Percentiles rank a stretch among this genome's conserved stretches.
Conservation (phyloP, 2,888 invertebrate genomes). For the Sthenelais limicola region DNA sequence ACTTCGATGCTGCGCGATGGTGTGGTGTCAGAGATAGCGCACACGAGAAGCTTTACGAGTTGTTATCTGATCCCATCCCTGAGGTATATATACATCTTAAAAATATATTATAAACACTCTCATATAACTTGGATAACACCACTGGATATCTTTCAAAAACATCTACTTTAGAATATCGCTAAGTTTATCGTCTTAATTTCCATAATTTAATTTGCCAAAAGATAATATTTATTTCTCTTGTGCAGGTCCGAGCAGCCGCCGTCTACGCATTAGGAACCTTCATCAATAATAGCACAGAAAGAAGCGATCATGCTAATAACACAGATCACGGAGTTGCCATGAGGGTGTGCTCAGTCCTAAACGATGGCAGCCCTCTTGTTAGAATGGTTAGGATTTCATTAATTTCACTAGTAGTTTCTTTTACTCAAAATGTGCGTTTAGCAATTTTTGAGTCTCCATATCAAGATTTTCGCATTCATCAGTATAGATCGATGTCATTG, state of each 20-base stretch:
- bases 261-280: conserved; percentile 96
- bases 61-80: conserved; percentile 86
- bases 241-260: conserved; percentile 90
- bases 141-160: no score
- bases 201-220: background rate
- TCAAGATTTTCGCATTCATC: no score
- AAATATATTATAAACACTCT: no score
- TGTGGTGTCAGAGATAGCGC: conserved; percentile 95
- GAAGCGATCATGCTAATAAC: conserved; percentile 93
- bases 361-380: conserved; percentile 91
- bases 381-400: conserved; percentile 78
- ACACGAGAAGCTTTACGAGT: conserved; percentile 91
- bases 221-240: background rate
- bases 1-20: conserved; percentile 78
- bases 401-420: no score
- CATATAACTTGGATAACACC: no score
- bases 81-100: no score
- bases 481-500: no score
- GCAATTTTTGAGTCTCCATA: no score
- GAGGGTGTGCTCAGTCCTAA: conserved; percentile 83
- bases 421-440: no score
- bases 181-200: no score
- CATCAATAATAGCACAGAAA: conserved; percentile 82
- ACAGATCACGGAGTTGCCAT: conserved; percentile 94
- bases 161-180: no score